Evolutionary conservation across 2,113 vertebrate species (phyloP).

Genomic region (Pterocles gutturalis): DNA sequence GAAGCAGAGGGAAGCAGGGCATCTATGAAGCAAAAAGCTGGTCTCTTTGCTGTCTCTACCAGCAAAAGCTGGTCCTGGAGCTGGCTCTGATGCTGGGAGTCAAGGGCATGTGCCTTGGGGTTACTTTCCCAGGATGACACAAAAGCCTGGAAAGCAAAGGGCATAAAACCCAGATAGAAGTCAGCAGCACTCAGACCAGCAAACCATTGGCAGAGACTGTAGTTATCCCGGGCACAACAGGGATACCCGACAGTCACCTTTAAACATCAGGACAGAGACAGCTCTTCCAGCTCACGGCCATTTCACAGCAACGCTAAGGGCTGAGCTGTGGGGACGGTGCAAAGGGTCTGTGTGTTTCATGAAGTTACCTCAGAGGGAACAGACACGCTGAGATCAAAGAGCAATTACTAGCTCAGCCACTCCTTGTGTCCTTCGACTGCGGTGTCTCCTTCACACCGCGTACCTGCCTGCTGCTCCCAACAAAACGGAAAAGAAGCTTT

Average conservation of each 20-base stretch:
- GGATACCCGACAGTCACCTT: neutral
- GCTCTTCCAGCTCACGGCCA: neutral
- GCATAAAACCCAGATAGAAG: neutral
- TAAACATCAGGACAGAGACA: neutral
- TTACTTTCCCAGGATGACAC: neutral
- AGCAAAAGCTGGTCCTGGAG: neutral
- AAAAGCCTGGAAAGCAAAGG: neutral
- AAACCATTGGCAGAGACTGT: neutral
- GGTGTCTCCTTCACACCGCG: fast-evolving
- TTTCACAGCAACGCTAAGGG: neutral
- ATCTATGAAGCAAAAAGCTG: neutral
- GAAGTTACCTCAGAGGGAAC: neutral
- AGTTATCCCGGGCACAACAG: fast-evolving
- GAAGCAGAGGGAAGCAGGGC: neutral
- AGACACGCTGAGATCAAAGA: neutral
- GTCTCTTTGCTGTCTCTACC: too few relatives aligned
- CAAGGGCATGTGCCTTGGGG: neutral
- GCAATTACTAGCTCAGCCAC: neutral
- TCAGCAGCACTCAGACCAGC: neutral
- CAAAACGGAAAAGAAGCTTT: fast-evolving
- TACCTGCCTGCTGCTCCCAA: neutral
- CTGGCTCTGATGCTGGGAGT: neutral
- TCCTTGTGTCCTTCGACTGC: neutral
- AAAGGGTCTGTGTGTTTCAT: neutral
- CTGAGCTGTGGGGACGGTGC: neutral